These are phyloP conservation scores for Oreocharis arfaki DNA, from an alignment of 2,113 vertebrate genomes.

Conservation along the genomic window DNA sequence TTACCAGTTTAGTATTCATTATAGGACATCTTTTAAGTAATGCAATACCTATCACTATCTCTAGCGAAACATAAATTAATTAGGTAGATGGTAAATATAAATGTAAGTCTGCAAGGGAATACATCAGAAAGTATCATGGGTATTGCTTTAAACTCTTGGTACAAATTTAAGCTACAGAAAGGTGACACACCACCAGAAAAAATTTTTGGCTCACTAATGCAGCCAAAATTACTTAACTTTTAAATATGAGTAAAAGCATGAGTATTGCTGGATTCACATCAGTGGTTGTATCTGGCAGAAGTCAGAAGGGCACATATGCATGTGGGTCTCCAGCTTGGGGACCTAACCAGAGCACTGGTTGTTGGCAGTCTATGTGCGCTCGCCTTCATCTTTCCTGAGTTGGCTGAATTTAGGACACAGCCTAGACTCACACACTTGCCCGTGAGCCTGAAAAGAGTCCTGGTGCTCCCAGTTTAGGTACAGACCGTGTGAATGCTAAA, in stretches of 20 bases:
- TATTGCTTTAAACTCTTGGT: neutral
- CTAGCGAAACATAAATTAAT: neutral
- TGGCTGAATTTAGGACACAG: neutral
- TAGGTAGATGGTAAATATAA: neutral
- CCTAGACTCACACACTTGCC: neutral
- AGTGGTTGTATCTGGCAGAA: neutral
- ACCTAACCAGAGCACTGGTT: neutral
- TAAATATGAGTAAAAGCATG: neutral
- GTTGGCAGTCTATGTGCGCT: fast-evolving
- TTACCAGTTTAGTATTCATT: neutral
- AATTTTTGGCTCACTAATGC: neutral
- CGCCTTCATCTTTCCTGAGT: neutral
- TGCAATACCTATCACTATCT: neutral
- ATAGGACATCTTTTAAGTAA: neutral
- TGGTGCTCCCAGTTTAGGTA: neutral
- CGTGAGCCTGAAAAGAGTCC: neutral
- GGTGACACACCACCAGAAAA: neutral
- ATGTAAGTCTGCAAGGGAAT: neutral
- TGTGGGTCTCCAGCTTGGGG: neutral
- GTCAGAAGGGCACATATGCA: neutral
- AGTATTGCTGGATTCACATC: neutral
- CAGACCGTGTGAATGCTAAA: neutral
- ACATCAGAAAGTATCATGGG: neutral
- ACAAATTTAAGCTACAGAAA: neutral
- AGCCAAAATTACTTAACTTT: neutral